phyloP scores from a whole-genome alignment of 1,140 invertebrate genomes.

The Elymnias hypermnestra region DNA sequence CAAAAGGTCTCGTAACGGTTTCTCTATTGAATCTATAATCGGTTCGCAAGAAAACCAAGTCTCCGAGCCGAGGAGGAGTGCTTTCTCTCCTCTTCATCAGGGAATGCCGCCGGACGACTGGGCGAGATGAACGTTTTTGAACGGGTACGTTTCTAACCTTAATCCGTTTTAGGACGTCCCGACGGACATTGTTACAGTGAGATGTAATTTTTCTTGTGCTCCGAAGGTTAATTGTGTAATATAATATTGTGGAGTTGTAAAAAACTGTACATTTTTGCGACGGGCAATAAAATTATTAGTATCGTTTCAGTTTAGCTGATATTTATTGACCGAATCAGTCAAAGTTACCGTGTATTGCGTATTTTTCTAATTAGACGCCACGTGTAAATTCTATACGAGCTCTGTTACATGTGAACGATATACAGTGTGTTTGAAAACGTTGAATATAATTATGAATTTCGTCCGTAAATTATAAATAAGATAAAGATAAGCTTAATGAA shows the following conservation, averaged over 20 bases:
- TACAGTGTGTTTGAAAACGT: conserved; percentile 15
- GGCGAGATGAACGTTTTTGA: conserved; percentile 65
- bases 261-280: conserved; percentile 11
- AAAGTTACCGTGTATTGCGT: conserved; percentile 28
- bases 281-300: neutral
- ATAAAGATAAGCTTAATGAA: conserved; percentile 20
- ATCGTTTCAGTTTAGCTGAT: neutral
- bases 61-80: conserved; percentile 54
- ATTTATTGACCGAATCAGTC: neutral
- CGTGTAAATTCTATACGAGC: conserved; percentile 10
- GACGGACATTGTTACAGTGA: conserved; percentile 20
- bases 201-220: too few relatives aligned
- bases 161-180: conserved; percentile 34
- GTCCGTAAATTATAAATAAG: conserved; percentile 38
- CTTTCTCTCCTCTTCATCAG: conserved; percentile 65
- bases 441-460: conserved; percentile 32
- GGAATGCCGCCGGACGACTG: conserved; percentile 66
- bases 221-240: too few relatives aligned
- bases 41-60: conserved; percentile 46
- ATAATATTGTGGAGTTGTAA: too few relatives aligned
- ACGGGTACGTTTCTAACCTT: conserved; percentile 35
- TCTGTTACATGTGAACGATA: neutral
- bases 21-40: conserved; percentile 72
- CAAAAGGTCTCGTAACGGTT: conserved; percentile 68
- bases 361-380: conserved; percentile 21